Percentiles rank a stretch among this genome's conserved stretches.
Evolutionary conservation across 2,113 vertebrate genomes (phyloP).

Genomic region (Heterotis niloticus): DNA sequence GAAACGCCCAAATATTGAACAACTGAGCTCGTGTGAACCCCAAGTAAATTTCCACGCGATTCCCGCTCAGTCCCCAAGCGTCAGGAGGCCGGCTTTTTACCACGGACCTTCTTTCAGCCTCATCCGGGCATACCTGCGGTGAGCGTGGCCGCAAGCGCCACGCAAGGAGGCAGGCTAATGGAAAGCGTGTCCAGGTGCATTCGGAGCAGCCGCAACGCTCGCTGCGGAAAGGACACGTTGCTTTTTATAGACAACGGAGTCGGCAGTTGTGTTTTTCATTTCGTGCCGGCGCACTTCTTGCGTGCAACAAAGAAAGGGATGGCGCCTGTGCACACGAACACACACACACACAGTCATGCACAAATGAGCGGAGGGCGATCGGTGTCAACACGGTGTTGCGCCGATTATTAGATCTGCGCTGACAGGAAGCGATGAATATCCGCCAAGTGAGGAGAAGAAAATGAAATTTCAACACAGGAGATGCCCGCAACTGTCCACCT

Average conservation of each 20-base stretch:
- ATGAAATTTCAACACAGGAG: not conserved
- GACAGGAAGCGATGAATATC: not conserved
- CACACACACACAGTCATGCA: not conserved
- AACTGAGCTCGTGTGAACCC: too few species aligned
- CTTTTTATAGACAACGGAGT: not conserved
- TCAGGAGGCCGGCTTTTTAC: too few species aligned
- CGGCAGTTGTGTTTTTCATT: not conserved
- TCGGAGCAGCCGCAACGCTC: too few species aligned
- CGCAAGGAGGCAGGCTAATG: too few species aligned
- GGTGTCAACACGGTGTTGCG: not conserved
- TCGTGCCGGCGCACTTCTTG: not conserved
- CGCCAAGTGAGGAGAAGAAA: not conserved
- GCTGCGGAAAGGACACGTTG: not conserved
- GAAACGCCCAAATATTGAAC: too few species aligned
- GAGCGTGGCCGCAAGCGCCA: too few species aligned
- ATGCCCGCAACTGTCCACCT: not conserved
- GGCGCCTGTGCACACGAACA: not conserved
- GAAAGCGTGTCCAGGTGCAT: too few species aligned
- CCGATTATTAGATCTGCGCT: not conserved
- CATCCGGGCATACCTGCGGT: too few species aligned
- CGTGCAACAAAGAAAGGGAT: not conserved
- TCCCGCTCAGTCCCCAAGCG: too few species aligned
- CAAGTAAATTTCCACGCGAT: too few species aligned
- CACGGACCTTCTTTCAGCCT: too few species aligned
- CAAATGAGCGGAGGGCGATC: not conserved